These are phyloP conservation scores for Apodemia hepburni DNA, from an alignment of 2,888 invertebrate genomes.

Conservation along the genomic window DNA sequence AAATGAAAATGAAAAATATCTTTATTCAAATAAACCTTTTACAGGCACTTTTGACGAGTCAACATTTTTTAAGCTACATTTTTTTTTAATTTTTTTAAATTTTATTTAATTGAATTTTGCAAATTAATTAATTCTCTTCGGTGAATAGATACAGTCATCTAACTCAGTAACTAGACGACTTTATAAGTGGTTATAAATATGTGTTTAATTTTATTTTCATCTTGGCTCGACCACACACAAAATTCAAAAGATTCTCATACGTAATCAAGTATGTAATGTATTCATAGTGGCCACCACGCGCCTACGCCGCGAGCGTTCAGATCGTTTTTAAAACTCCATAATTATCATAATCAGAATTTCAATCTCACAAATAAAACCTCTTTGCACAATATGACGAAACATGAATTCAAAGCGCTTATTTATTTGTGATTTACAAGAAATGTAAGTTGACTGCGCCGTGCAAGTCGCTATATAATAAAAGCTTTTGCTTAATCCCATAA, in stretches of 20 bases:
- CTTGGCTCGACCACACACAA: slow-evolving; percentile 8
- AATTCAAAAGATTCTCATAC: slow-evolving; percentile 6
- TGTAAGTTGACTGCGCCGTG: too few species aligned
- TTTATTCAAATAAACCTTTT: too few species aligned
- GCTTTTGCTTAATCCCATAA: too few species aligned
- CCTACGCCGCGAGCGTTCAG: slow-evolving; percentile 24
- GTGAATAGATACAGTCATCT: too few species aligned
- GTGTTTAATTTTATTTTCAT: neutral
- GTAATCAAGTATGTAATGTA: slow-evolving; percentile 8
- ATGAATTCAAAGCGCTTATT: neutral
- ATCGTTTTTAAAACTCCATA: slow-evolving; percentile 22
- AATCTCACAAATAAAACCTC: neutral
- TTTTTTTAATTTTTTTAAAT: too few species aligned
- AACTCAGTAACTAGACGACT: too few species aligned
- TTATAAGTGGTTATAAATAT: neutral
- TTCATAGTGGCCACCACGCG: slow-evolving; percentile 22
- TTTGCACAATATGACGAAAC: slow-evolving; percentile 9
- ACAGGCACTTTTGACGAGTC: too few species aligned
- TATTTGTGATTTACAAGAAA: neutral
- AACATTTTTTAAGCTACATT: too few species aligned
- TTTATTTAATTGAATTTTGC: too few species aligned
- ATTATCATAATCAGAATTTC: slow-evolving; percentile 15
- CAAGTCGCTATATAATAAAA: too few species aligned
- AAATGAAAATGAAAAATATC: too few species aligned
- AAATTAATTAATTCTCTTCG: too few species aligned